These are phyloP conservation scores for Macquaria ambigua DNA, from an alignment of 2,113 vertebrate species.

Conservation along the genomic window DNA sequence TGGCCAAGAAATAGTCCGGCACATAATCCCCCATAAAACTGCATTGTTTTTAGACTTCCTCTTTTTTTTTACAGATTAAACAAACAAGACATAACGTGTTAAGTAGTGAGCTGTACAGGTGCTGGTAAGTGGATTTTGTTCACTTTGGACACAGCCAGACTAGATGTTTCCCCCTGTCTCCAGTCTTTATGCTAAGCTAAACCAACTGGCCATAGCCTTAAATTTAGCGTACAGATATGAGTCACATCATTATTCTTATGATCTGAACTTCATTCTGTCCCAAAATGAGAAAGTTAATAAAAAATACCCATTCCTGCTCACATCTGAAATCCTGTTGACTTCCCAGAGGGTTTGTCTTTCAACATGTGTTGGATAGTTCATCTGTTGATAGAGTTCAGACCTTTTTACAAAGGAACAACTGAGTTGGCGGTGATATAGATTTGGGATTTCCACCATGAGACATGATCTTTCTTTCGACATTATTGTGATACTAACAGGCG, in stretches of 20 bases:
- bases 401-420: neutral
- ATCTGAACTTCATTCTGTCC: neutral
- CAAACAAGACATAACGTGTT: neutral
- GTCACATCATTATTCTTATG: neutral
- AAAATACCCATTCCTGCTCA: neutral
- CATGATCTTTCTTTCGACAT: neutral
- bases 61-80: no score
- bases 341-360: neutral
- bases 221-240: no score
- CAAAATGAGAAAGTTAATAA: neutral
- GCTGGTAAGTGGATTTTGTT: neutral
- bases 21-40: no score
- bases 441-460: conserved; percentile 3
- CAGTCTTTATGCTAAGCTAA: no score
- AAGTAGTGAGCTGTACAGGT: neutral
- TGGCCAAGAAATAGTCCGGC: no score
- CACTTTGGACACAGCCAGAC: neutral
- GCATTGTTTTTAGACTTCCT: no score
- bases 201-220: no score
- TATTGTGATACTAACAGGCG: neutral
- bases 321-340: no score
- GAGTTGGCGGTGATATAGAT: neutral
- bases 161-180: no score
- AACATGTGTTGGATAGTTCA: neutral
- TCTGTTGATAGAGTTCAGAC: neutral